Conservation (phyloP, 30 jellyfish, hydroid and myxozoan genomes). For the Pelagia noctiluca region DNA sequence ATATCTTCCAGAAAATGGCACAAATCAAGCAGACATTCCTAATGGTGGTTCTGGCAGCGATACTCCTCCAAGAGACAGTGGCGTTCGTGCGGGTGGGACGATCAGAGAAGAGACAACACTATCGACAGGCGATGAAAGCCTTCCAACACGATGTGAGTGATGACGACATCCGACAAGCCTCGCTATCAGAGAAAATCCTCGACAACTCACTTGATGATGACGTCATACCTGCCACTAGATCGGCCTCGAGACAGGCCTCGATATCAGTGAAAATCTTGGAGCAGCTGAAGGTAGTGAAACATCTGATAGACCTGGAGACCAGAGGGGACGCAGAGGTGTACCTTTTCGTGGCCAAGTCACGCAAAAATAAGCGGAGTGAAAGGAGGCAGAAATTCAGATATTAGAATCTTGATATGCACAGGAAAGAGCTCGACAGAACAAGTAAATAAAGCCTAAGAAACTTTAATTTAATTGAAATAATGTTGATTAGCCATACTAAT, state of each 20-base stretch:
- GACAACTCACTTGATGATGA: slow-evolving; percentile 5
- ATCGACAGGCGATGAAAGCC: too few relatives aligned
- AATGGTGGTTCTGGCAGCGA: slow-evolving; percentile 24
- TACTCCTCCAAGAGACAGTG: slow-evolving; percentile 28
- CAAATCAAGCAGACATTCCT: not conserved
- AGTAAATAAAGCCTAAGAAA: too few relatives aligned
- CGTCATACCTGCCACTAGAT: too few relatives aligned
- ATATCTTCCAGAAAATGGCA: slow-evolving; percentile 52
- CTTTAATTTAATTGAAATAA: too few relatives aligned
- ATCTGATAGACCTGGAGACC: slow-evolving; percentile 32
- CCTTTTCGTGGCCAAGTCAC: slow-evolving; percentile 40
- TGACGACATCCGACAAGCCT: not conserved
- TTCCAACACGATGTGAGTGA: not conserved
- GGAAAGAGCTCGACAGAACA: too few relatives aligned
- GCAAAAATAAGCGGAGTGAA: slow-evolving; percentile 1
- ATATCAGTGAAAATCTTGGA: not conserved
- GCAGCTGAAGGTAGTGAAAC: slow-evolving; percentile 33
- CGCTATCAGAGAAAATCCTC: not conserved
- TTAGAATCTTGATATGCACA: not conserved
- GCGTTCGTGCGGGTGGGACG: slow-evolving; percentile 70
- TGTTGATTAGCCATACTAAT: too few relatives aligned
- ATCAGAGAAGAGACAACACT: slow-evolving; percentile 14
- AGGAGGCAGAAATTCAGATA: not conserved
- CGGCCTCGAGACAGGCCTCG: not conserved
- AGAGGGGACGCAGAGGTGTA: slow-evolving; percentile 37